A percentile compares a stretch with the other conserved stretches of the same genome.
phyloP scores from a whole-genome alignment of 1,140 invertebrate species.

The Panagrolaimus sp. region DNA sequence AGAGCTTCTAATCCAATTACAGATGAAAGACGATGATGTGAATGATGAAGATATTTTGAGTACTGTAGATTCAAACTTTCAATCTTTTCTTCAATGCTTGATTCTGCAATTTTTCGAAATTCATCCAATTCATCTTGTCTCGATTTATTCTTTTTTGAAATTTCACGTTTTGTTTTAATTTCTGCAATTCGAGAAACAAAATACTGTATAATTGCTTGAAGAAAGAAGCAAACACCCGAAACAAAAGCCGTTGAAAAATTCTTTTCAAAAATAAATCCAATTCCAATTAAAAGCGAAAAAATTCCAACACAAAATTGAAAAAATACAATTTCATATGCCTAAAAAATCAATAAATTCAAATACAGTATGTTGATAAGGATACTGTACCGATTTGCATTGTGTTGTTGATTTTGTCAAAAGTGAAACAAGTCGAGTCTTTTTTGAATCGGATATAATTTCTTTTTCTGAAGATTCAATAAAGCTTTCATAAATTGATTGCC shows the following conservation, averaged over 20 bases:
- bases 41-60: not conserved
- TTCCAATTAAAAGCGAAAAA: not conserved
- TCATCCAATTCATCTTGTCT: not conserved
- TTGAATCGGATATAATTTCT: not conserved
- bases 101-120: not conserved
- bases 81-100: not conserved
- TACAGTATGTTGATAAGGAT: not conserved
- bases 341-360: not conserved
- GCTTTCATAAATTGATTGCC: not conserved
- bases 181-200: constrained; percentile 2
- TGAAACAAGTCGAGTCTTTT: not conserved
- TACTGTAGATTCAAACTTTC: no score
- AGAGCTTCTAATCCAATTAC: not conserved
- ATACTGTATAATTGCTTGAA: constrained; percentile 10
- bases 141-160: not conserved
- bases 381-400: not conserved
- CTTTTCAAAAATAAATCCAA: constrained; percentile 4
- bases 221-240: not conserved
- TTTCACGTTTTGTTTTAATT: not conserved
- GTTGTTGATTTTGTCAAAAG: not conserved
- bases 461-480: not conserved
- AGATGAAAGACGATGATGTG: constrained; percentile 1
- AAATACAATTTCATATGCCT: not conserved
- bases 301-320: not conserved
- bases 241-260: not conserved